Evolutionary conservation across 1,140 invertebrate species (phyloP).

Genomic region (Lepidurus apus): DNA sequence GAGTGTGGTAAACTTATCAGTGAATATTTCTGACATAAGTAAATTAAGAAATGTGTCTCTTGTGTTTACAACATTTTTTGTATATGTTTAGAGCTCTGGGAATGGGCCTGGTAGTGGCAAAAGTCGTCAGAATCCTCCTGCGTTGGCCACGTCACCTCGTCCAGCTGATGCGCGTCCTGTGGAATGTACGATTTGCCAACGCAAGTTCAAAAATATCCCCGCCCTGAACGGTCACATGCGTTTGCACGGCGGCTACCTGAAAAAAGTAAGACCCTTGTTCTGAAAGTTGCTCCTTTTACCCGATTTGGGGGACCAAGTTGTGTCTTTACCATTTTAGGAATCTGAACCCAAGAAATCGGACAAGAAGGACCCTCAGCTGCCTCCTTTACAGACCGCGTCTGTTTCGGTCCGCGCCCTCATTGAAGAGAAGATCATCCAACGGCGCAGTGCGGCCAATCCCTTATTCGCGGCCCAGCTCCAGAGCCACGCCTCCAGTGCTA

Average conservation of each 20-base stretch:
- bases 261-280: conserved; percentile 60
- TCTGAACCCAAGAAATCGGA: conserved; percentile 46
- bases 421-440: conserved; percentile 86
- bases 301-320: conserved; percentile 39
- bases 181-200: conserved; percentile 87
- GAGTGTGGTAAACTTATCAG: too few relatives aligned
- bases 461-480: conserved; percentile 34
- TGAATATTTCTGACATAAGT: too few relatives aligned
- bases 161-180: conserved; percentile 62
- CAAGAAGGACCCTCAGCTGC: conserved; percentile 70
- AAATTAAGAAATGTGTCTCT: too few relatives aligned
- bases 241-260: conserved; percentile 91
- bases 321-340: conserved; percentile 29
- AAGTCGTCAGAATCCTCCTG: conserved; percentile 39
- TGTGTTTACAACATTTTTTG: too few relatives aligned
- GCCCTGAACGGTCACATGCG: conserved; percentile 96
- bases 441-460: conserved; percentile 55
- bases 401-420: conserved; percentile 79
- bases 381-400: conserved; percentile 78
- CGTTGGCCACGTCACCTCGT: conserved; percentile 44
- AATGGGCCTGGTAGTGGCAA: conserved; percentile 38
- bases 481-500: conserved; percentile 11
- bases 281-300: conserved; percentile 11
- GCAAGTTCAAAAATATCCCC: conserved; percentile 93
- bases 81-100: conserved; percentile 23